These are phyloP conservation scores for Macquaria ambigua DNA, from an alignment of 2,113 vertebrate genomes.

Conservation along the genomic window DNA sequence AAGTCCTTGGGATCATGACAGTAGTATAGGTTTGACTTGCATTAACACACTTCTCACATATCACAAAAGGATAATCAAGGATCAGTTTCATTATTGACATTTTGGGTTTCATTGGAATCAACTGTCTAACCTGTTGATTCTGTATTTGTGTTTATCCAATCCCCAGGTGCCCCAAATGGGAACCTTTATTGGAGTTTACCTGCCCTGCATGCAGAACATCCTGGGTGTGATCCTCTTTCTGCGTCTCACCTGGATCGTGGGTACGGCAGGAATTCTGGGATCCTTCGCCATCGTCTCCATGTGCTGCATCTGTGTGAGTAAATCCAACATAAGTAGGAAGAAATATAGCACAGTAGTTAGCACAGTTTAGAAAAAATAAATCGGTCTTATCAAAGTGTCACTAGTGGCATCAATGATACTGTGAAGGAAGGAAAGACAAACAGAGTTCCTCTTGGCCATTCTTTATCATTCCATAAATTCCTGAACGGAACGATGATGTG, in stretches of 20 bases:
- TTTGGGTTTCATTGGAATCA: background rate
- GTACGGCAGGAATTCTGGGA: conserved; percentile 92
- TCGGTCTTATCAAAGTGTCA: background rate
- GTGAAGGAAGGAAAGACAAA: conserved; percentile 18
- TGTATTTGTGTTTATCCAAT: conserved; percentile 4
- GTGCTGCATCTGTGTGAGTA: conserved; percentile 95
- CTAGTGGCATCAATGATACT: background rate
- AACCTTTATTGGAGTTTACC: conserved; percentile 97
- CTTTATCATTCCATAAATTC: background rate
- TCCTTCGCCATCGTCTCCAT: conserved; percentile 94
- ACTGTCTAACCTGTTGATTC: background rate
- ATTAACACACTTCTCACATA: too few relatives aligned
- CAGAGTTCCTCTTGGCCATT: background rate
- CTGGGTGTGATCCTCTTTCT: conserved; percentile 96
- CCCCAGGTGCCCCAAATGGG: conserved; percentile 92
- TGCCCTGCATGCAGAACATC: conserved; percentile 98
- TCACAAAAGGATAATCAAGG: background rate
- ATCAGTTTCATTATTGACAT: background rate
- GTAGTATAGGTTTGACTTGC: background rate
- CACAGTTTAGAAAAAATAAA: too few relatives aligned
- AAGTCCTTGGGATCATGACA: too few relatives aligned
- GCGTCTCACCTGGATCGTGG: conserved; percentile 97
- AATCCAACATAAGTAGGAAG: background rate
- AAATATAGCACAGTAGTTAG: background rate
- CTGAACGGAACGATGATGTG: background rate